Evolutionary conservation across 2,113 vertebrate genomes (phyloP).

Genomic region (Merops nubicus): DNA sequence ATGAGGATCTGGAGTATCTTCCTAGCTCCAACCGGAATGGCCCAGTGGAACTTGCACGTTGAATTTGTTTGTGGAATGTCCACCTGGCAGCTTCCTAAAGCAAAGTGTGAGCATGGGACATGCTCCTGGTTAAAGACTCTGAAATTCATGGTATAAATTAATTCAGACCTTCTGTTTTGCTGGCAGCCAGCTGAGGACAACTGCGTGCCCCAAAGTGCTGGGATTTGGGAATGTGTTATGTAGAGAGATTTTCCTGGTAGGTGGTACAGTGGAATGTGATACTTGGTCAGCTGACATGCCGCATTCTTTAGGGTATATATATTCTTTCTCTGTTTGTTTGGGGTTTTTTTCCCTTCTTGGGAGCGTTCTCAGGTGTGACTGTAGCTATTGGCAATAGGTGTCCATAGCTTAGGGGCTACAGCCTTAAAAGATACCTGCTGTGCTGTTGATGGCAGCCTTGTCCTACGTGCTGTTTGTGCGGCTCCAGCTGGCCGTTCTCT

Average conservation of each 20-base stretch:
- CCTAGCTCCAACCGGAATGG: background rate
- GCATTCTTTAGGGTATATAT: background rate
- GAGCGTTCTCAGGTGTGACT: background rate
- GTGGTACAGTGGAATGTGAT: background rate
- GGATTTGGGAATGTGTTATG: background rate
- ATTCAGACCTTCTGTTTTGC: background rate
- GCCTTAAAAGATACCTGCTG: background rate
- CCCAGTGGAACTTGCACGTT: background rate
- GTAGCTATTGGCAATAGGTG: background rate
- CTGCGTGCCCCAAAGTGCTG: background rate
- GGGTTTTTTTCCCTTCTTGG: background rate
- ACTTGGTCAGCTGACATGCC: background rate
- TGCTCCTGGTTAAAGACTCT: background rate
- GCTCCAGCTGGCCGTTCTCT: background rate
- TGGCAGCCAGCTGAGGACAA: background rate
- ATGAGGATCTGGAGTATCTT: background rate
- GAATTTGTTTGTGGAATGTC: background rate
- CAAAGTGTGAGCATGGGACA: background rate
- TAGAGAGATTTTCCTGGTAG: background rate
- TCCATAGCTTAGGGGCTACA: background rate
- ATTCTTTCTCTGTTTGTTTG: no score
- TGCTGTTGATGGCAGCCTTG: background rate
- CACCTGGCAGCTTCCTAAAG: background rate
- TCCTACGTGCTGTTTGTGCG: accelerated
- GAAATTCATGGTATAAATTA: background rate